phyloP scores from a whole-genome alignment of 2,113 vertebrate genomes.

The Copsychus sechellarum region DNA sequence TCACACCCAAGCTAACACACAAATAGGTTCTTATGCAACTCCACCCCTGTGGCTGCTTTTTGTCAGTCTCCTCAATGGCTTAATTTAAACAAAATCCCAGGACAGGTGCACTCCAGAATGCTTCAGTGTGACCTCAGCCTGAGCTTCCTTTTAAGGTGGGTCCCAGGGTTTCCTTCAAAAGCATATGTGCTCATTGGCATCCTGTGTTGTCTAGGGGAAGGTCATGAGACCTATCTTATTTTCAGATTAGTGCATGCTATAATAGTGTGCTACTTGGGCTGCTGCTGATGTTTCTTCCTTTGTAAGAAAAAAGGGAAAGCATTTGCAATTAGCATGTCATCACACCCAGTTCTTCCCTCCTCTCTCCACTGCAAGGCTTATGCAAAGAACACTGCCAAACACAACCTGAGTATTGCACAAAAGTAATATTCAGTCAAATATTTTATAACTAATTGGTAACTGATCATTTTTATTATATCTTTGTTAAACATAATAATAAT shows the following conservation, averaged over 20 bases:
- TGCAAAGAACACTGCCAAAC: not conserved
- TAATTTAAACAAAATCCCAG: constrained; percentile 33
- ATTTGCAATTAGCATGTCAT: not conserved
- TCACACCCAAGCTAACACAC: constrained; percentile 28
- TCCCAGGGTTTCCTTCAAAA: not conserved
- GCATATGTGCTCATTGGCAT: not conserved
- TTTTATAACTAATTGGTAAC: not conserved
- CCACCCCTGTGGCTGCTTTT: not conserved
- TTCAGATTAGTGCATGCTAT: not conserved
- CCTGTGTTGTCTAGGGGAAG: not conserved
- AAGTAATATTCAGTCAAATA: not conserved
- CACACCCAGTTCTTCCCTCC: not conserved
- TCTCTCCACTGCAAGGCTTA: not conserved
- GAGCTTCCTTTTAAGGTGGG: not conserved
- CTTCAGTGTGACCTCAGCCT: not conserved
- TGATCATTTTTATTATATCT: not conserved
- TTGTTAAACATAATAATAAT: not conserved
- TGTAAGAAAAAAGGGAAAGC: not conserved
- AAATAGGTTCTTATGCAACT: not conserved
- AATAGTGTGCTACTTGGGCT: not conserved
- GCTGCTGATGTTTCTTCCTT: not conserved
- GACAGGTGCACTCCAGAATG: not conserved
- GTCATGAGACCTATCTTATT: not conserved
- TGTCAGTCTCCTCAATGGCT: not conserved
- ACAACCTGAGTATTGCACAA: not conserved